Conservation (phyloP, 2,888 invertebrate genomes). For the Urechis unicinctus region DNA sequence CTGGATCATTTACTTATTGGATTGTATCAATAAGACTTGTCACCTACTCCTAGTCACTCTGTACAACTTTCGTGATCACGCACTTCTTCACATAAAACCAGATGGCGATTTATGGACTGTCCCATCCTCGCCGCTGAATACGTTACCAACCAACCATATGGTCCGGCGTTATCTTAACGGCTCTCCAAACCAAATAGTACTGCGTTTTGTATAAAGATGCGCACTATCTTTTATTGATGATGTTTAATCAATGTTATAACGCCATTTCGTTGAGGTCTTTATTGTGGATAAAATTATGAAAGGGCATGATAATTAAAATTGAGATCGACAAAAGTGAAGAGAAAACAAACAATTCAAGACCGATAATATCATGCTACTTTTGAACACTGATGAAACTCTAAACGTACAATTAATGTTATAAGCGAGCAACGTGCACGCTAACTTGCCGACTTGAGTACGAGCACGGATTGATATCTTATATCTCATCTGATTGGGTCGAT, state of each 20-base stretch:
- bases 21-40: slow-evolving; percentile 12
- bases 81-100: slow-evolving; percentile 7
- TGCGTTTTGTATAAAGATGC: background rate
- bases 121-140: slow-evolving; percentile 5
- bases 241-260: too few species aligned
- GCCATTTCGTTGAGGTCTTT: slow-evolving; percentile 3
- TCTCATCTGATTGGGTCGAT: slow-evolving; percentile 1
- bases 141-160: slow-evolving; percentile 5
- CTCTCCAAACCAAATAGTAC: too few species aligned
- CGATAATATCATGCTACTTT: background rate
- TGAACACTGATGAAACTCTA: too few species aligned
- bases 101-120: slow-evolving; percentile 8
- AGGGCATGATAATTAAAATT: slow-evolving; percentile 27
- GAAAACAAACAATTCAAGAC: background rate
- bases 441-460: slow-evolving; percentile 71
- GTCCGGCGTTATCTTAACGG: slow-evolving; percentile 3
- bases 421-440: too few species aligned
- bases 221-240: background rate
- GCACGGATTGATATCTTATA: slow-evolving; percentile 65
- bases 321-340: slow-evolving; percentile 32
- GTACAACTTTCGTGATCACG: slow-evolving; percentile 9
- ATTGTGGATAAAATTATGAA: slow-evolving; percentile 12
- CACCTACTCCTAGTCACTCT: slow-evolving; percentile 9
- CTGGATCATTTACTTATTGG: too few species aligned
- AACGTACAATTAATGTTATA: too few species aligned